Evolutionary conservation across 2,888 invertebrate genomes (phyloP).

Genomic region (Rutpela maculata): DNA sequence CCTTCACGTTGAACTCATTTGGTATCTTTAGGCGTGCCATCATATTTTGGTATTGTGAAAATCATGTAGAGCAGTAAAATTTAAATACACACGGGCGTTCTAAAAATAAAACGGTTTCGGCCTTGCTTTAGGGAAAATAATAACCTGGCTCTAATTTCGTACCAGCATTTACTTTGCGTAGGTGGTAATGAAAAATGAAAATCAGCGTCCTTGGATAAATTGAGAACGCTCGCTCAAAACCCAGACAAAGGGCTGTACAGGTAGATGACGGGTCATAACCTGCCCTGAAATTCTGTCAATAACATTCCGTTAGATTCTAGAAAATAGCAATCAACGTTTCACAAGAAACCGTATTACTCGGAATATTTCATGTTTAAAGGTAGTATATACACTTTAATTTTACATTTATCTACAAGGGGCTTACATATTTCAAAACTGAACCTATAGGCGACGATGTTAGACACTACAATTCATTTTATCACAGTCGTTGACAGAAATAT

Average conservation of each 20-base stretch:
- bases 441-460: too few species aligned
- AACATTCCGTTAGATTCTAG: background rate
- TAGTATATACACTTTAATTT: too few species aligned
- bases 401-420: too few species aligned
- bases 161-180: background rate
- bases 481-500: too few species aligned
- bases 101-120: constrained; percentile 10
- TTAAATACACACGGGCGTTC: background rate
- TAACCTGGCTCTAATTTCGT: constrained; percentile 20
- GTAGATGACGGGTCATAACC: background rate
- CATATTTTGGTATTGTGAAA: background rate
- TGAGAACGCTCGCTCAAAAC: background rate
- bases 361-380: background rate
- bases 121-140: constrained; percentile 9
- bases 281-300: background rate
- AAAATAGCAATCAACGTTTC: background rate
- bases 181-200: background rate
- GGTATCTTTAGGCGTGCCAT: background rate
- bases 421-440: too few species aligned
- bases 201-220: background rate
- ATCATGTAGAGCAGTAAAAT: constrained; percentile 5
- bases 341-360: background rate
- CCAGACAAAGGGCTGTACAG: background rate
- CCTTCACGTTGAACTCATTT: constrained; percentile 4
- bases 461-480: too few species aligned